Evolutionary conservation across 1,140 invertebrate species (phyloP).

Genomic region (Sycophila sp.): DNA sequence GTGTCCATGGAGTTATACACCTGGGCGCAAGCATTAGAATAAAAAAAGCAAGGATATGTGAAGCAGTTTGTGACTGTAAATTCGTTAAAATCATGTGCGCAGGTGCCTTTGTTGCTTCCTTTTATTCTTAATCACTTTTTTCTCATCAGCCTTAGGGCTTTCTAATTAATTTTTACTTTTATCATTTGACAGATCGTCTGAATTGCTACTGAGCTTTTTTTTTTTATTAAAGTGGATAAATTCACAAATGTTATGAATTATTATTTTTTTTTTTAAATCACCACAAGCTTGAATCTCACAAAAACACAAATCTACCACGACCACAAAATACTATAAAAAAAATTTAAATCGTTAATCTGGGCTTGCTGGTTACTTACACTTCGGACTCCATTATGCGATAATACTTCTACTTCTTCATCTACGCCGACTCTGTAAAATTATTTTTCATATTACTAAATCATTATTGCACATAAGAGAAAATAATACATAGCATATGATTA

Average conservation of each 20-base stretch:
- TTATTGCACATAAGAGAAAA: too few relatives aligned
- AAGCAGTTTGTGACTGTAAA: slow-evolving; percentile 41
- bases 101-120: slow-evolving; percentile 35
- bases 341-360: not conserved
- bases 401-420: slow-evolving; percentile 87
- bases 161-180: not conserved
- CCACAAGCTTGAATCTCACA: slow-evolving; percentile 16
- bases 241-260: too few relatives aligned
- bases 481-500: too few relatives aligned
- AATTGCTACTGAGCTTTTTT: too few relatives aligned
- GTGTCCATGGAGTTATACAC: slow-evolving; percentile 74
- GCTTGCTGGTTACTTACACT: slow-evolving; percentile 82
- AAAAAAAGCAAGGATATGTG: slow-evolving; percentile 47
- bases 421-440: slow-evolving; percentile 81
- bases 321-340: slow-evolving; percentile 12
- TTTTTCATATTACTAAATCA: too few relatives aligned
- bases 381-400: slow-evolving; percentile 79
- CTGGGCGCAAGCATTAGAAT: slow-evolving; percentile 57
- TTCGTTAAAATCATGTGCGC: slow-evolving; percentile 41
- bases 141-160: not conserved
- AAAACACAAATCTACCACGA: slow-evolving; percentile 14
- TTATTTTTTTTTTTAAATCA: not conserved
- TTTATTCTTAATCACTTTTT: slow-evolving; percentile 10
- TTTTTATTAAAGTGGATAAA: too few relatives aligned
- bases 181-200: too few relatives aligned